These are phyloP conservation scores for Nilaparvata lugens DNA, from an alignment of 1,140 invertebrate genomes.

Conservation along the genomic window DNA sequence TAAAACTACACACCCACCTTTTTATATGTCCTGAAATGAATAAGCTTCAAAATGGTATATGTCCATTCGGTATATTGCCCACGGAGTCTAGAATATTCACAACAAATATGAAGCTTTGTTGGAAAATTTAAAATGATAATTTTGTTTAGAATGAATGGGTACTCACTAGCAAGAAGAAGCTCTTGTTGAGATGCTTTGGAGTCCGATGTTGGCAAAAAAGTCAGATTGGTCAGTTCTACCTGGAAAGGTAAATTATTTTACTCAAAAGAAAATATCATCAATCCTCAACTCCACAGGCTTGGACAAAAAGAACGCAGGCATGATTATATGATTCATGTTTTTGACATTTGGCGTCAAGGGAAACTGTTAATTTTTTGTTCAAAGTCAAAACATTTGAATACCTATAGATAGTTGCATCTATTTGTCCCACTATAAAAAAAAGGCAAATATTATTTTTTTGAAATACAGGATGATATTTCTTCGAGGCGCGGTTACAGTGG, in stretches of 20 bases:
- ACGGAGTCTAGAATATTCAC: neutral
- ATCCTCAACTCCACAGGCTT: conserved; percentile 7
- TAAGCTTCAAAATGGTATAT: neutral
- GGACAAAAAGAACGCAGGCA: neutral
- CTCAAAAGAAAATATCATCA: no score
- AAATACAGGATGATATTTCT: no score
- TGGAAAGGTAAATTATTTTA: conserved; percentile 36
- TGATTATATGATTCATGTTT: neutral
- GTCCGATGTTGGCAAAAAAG: conserved; percentile 80
- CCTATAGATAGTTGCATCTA: no score
- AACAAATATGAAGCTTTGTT: neutral
- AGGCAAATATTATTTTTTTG: no score
- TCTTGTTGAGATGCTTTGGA: conserved; percentile 72
- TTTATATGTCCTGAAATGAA: no score
- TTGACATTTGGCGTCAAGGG: neutral
- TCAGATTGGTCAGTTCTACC: conserved; percentile 74
- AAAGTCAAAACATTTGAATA: conserved; percentile 21
- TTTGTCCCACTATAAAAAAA: no score
- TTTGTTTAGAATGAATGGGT: conserved; percentile 3
- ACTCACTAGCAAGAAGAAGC: conserved; percentile 71
- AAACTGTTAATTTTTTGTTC: conserved; percentile 10
- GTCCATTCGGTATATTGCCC: neutral
- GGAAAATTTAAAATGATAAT: neutral
- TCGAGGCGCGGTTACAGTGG: no score
- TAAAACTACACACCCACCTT: no score